These are phyloP conservation scores for Cololabis saira DNA, from an alignment of 2,113 vertebrate genomes.

Conservation along the genomic window DNA sequence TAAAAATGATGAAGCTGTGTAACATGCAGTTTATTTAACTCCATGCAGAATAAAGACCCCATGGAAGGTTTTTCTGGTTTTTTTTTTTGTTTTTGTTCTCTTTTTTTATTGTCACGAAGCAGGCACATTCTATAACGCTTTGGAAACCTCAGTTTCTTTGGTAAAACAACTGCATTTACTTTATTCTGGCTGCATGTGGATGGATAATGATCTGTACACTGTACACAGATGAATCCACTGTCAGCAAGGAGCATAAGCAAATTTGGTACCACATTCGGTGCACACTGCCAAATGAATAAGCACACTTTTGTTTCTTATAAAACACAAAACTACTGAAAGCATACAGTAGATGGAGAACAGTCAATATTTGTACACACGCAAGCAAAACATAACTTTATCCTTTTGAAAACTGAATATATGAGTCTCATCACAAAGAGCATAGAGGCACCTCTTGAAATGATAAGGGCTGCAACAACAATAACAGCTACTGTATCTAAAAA, in stretches of 20 bases:
- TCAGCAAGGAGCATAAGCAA: constrained; percentile 59
- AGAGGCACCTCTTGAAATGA: not conserved
- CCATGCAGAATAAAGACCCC: constrained; percentile 54
- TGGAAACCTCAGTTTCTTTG: constrained; percentile 21
- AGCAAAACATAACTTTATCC: not conserved
- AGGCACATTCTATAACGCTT: constrained; percentile 26
- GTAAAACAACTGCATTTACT: constrained; percentile 32
- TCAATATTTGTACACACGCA: not conserved
- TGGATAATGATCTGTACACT: constrained; percentile 48
- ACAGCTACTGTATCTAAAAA: not conserved
- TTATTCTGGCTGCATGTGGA: constrained; percentile 40
- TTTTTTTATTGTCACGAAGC: constrained; percentile 17
- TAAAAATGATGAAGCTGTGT: constrained; percentile 39
- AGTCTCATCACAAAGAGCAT: not conserved
- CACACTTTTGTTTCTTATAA: constrained; percentile 8
- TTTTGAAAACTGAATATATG: too few species aligned
- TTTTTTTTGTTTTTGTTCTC: constrained; percentile 5
- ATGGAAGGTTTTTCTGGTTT: not conserved
- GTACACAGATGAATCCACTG: constrained; percentile 29
- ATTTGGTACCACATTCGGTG: constrained; percentile 36
- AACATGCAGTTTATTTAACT: constrained; percentile 59
- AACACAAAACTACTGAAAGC: not conserved
- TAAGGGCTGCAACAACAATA: not conserved
- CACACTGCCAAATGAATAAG: constrained; percentile 10
- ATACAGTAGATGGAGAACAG: not conserved